A percentile compares a stretch with the other conserved stretches of the same genome.
phyloP scores from a whole-genome alignment of 2,888 invertebrate species.

The Chymomyza caudatula region DNA sequence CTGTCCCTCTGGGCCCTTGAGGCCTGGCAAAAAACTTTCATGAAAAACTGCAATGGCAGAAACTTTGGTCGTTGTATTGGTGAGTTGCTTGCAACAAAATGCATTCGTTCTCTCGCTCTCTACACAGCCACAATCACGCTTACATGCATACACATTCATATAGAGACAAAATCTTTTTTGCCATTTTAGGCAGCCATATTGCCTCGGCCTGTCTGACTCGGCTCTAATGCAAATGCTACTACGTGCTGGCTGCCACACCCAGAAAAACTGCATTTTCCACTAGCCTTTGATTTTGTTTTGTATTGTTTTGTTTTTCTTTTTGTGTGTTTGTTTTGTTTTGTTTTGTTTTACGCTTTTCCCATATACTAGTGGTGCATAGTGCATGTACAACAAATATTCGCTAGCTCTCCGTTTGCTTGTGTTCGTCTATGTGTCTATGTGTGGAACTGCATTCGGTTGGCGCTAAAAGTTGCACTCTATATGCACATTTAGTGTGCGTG shows the following conservation, averaged over 20 bases:
- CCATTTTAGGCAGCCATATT: conserved; percentile 10
- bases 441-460: conserved; percentile 74
- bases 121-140: not conserved
- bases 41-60: conserved; percentile 20
- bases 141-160: conserved; percentile 37
- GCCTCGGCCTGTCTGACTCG: not conserved
- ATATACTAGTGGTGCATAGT: too few relatives aligned
- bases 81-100: conserved; percentile 39
- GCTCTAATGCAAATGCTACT: conserved; percentile 25
- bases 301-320: conserved; percentile 22
- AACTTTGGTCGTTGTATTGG: conserved; percentile 13
- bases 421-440: not conserved
- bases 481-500: conserved; percentile 73
- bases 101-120: conserved; percentile 49
- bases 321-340: conserved; percentile 24
- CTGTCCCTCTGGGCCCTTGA: conserved; percentile 14
- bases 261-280: conserved; percentile 75
- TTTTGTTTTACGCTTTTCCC: conserved; percentile 34
- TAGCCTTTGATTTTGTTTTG: conserved; percentile 43
- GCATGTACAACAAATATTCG: conserved; percentile 64
- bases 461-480: conserved; percentile 75
- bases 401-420: conserved; percentile 40
- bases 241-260: conserved; percentile 70
- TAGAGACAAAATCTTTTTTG: conserved; percentile 46
- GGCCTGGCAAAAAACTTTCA: conserved; percentile 3